A percentile compares a stretch with the other conserved stretches of the same genome.
Evolutionary conservation across 2,797 vertebrate species (phyloP).

Genomic region (Carapus acus): DNA sequence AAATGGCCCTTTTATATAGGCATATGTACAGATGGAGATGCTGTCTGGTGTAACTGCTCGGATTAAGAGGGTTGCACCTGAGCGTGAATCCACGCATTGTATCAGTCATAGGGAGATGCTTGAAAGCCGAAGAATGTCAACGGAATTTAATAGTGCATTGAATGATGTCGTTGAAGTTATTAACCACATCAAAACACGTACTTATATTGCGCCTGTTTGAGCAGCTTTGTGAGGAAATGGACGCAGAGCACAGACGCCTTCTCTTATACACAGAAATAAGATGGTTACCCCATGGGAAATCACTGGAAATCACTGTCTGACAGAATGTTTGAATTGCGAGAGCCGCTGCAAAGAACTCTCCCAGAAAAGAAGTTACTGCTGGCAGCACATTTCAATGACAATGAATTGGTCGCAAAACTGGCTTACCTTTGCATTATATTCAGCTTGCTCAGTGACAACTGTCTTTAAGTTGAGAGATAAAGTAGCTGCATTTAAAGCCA

Average conservation of each 20-base stretch:
- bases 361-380: conserved; percentile 23
- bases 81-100: not conserved
- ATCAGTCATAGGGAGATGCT: not conserved
- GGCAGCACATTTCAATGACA: conserved; percentile 30
- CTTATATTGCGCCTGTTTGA: conserved; percentile 32
- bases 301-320: too few relatives aligned
- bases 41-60: conserved; percentile 20
- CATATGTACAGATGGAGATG: not conserved
- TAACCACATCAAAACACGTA: conserved; percentile 36
- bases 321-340: conserved; percentile 38
- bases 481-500: conserved; percentile 33
- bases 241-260: conserved; percentile 31
- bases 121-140: too few relatives aligned
- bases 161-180: conserved; percentile 26
- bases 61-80: conserved; percentile 16
- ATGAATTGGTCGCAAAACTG: conserved; percentile 23
- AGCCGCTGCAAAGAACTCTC: conserved; percentile 28
- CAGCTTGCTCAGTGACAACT: conserved; percentile 27
- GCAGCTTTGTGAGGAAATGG: conserved; percentile 28
- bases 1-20: conserved; percentile 10
- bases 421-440: conserved; percentile 23
- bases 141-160: not conserved
- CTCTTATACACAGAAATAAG: conserved; percentile 27
- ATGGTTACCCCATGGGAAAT: conserved; percentile 14
- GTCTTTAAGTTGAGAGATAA: conserved; percentile 28